Evolutionary conservation across 2,113 vertebrate species (phyloP), one percentile per base, ranked within the genome.

Genomic region (Heptranchias perlo): DNA sequence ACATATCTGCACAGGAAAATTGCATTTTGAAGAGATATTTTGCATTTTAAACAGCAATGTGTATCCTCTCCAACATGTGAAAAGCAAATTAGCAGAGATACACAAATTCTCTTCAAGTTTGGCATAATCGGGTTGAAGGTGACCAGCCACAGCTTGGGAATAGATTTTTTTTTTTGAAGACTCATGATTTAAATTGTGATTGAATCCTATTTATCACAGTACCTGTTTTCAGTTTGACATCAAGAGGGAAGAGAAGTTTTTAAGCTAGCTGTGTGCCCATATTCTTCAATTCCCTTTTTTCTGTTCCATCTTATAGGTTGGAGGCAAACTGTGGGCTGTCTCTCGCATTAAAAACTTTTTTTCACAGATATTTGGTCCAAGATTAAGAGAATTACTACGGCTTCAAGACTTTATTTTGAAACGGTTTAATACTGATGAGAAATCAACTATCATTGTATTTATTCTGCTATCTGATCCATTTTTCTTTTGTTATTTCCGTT

Each of bases 361-460:
- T 49, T 49, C 23, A 14, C 52, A 61, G 89, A 61, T 61, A 6
- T 14, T 31, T 61, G 16, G 31, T 61, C 58, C 31, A 61, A 92
- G 11, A 18, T 61, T 92, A 61, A 13, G 31, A 92, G 2, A 92
- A 54, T 28, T 89, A 7, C 25, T 92, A 39, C 31, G 3, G 16
- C 52, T 92, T 92, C 89, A 92, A 61, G 14, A 92, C 16, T 16
- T 92, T n/a, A 92, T 92, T 92, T 58, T 92, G 0, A 92, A 92
- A 92, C 54, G 18, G 23, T 86, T 54, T 16, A 52, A 7, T 35
- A 4, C 25, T 31, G 47, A 31, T 89, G 86, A 49, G 18, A 89
- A 89, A 89, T 52, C 86, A 31, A 54, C 8, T 13, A 13, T 54
- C 28, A 28, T 2, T 89, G 49, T 54, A 89, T 52, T 28, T 23